These are phyloP conservation scores for Cheilinus undulatus DNA, from an alignment of 2,113 vertebrate species.

Conservation along the genomic window DNA sequence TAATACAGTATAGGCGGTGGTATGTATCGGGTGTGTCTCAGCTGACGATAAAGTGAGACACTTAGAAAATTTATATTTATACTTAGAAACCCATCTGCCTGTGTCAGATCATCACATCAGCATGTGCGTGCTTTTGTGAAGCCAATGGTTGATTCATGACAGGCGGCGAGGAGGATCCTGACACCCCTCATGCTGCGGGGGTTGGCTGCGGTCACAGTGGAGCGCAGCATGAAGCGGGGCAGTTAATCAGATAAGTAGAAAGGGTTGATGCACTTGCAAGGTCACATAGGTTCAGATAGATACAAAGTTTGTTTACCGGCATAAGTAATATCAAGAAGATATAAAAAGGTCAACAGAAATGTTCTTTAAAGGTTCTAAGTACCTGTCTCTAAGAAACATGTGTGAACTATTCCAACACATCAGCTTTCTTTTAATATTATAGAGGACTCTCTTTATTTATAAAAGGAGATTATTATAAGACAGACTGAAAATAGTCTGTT, in stretches of 20 bases:
- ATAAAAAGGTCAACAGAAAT: background rate
- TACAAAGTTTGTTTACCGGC: background rate
- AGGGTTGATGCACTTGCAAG: background rate
- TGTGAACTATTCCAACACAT: too few species aligned
- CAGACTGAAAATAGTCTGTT: background rate
- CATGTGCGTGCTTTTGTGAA: slow-evolving; percentile 35
- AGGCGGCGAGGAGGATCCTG: slow-evolving; percentile 42
- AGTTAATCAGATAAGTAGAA: slow-evolving; percentile 26
- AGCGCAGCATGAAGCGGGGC: background rate
- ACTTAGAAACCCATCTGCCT: slow-evolving; percentile 70
- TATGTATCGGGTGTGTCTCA: slow-evolving; percentile 22
- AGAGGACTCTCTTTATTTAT: background rate
- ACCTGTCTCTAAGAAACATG: too few species aligned
- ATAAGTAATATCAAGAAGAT: background rate
- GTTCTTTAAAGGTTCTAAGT: background rate
- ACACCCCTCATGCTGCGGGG: slow-evolving; percentile 34
- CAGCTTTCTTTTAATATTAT: too few species aligned
- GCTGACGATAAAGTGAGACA: slow-evolving; percentile 35
- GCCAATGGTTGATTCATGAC: slow-evolving; percentile 48
- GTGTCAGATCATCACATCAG: slow-evolving; percentile 56
- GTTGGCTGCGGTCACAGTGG: slow-evolving; percentile 20
- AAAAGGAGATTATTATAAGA: background rate
- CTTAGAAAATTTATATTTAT: slow-evolving; percentile 22
- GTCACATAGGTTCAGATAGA: slow-evolving; percentile 4
- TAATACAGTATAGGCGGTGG: background rate